Base-by-base conservation (phyloP, 2,113 vertebrate species). In the Barnardius zonarius region DNA sequence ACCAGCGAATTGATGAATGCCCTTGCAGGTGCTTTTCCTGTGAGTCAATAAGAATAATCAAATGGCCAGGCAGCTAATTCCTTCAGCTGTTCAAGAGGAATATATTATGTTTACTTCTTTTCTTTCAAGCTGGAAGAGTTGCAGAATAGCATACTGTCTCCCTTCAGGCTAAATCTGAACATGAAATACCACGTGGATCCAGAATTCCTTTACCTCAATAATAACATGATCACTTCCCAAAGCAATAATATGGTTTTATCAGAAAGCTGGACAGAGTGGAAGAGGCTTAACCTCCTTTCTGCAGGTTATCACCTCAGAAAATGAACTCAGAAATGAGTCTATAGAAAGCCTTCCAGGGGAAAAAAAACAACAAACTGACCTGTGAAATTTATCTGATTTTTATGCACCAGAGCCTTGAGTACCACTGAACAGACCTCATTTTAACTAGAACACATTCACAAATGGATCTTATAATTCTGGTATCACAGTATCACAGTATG, bases 31-130 rank as follows among this genome's bases (percentile, higher is more conserved):
- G 48, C 52, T 61, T 59, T 31, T 33, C 59, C 35, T 77, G 14
- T 48, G 62, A 91, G 88, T 17, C 63, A 93, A 35, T 46, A 88
- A 27, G 44, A 66, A 92, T 73, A 97, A 92, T 76, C 41, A 92
- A 96, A 86, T 35, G 55, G 39, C 19, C 37, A 74, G 59, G 62
- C 41, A 89, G 75, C 44, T 79, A 87, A 87, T 73, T 82, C 48
- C 30, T 91, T 70, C 9, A 22, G 33, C 57, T 61, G 7, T 37
- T 82, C 48, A 72, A 62, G 15, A 44, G 9, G 27, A 75, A 93
- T 61, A 79, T 9, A 59, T 17, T 39, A 66, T 41, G 52, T 73
- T 73, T 74, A 52, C 51, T 83, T 37, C 7, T 51, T 79, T 81
- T 68, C 24, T 87, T 79, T 94, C 67, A 54, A 70, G 67, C 30